Percentiles rank a stretch among this genome's conserved stretches.
Conservation (phyloP, 2,797 vertebrate genomes). For the Pipistrellus nathusii region DNA sequence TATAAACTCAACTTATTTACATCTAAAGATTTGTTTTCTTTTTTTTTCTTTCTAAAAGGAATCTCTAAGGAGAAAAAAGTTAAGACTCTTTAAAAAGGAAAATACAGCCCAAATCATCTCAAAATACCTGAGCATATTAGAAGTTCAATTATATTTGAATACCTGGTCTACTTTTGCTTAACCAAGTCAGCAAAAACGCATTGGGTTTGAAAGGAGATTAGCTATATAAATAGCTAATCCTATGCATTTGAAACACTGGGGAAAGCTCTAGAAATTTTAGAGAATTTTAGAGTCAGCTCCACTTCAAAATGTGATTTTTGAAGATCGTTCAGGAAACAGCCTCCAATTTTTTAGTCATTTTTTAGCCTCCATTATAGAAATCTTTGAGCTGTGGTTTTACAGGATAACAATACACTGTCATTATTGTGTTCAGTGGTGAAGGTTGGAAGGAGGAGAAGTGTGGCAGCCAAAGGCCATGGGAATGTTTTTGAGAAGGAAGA, state of each 20-base stretch:
- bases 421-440: conserved; percentile 9
- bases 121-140: conserved; percentile 51
- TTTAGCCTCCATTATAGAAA: not conserved
- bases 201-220: conserved; percentile 56
- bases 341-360: conserved; percentile 39
- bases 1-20: conserved; percentile 35
- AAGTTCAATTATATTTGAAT: conserved; percentile 44
- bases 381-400: conserved; percentile 17
- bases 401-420: not conserved
- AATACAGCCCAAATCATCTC: conserved; percentile 3
- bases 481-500: conserved; percentile 55
- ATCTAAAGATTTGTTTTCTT: conserved; percentile 34
- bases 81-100: conserved; percentile 52
- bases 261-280: conserved; percentile 26
- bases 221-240: conserved; percentile 26
- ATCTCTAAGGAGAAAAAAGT: conserved; percentile 53
- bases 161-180: not conserved
- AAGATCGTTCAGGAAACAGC: conserved; percentile 36
- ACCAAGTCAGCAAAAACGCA: conserved; percentile 12
- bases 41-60: conserved; percentile 48
- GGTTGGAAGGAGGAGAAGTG: conserved; percentile 18
- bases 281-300: conserved; percentile 46
- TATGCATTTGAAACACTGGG: conserved; percentile 18
- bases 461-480: conserved; percentile 26
- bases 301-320: conserved; percentile 48